Base-by-base conservation (phyloP, 2,888 invertebrate species). In the Timema cristinae region DNA sequence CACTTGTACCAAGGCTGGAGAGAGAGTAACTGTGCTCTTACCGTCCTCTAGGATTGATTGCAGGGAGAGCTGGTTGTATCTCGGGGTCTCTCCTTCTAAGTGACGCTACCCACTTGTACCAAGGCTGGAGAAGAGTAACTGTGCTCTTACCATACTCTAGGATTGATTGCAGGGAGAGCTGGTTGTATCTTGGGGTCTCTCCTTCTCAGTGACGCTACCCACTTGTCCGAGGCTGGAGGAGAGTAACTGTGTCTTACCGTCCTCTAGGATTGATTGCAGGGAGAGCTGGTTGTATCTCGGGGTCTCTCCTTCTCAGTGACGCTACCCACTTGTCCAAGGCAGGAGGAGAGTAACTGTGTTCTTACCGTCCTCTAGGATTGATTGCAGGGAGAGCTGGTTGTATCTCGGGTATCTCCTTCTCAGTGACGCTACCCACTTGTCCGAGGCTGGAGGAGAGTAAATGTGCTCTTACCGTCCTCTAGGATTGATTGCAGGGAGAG, bases 341-440 rank as follows among this genome's bases (percentile, higher is more conserved):
- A 74, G 81, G 32, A 13, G 71, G 71, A 32, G 71, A 59, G 11
- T 71, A 67, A 16, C 51, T n/a, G 32, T 61, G 47, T 59, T n/a
- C 50, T 48, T 59, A 54, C 61, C 54, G 51, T 10, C 50, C 32
- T 67, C 71, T 69, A n/a, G 82, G 77, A 74, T 85, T 84, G 72
- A 90, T 89, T 0, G 89, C 86, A 32, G 90, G 90, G 75, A 90
- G 79, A 4, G 88, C 86, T 0, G 89, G 88, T 77, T 89, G 88
- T 15, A 90, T 81, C 76, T 89, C 87, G 89, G 88, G 80, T 90
- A 88, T 70, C 89, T 83, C 74, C 87, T 85, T 7, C 90, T 82
- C 13, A 90, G 80, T 8, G 90, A 88, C 0, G 88, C 88, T n/a
- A 88, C 88, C 90, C 90, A 90, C 78, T 88, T 87, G 76, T 90